Conservation (phyloP, 2,888 invertebrate genomes). For the Eumerus sabulonum region DNA sequence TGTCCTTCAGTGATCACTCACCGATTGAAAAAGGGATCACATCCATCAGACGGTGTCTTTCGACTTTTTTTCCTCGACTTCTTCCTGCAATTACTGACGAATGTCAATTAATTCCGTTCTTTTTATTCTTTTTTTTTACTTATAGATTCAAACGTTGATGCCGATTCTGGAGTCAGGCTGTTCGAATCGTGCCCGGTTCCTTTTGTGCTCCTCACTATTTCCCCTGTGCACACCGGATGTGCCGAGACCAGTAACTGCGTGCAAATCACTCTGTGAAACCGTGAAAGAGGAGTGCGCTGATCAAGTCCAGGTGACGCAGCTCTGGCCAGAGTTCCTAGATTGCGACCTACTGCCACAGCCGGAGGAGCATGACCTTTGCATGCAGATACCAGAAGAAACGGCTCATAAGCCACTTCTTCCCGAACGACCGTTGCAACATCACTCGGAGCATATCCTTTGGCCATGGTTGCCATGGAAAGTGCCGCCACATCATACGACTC, state of each 20-base stretch:
- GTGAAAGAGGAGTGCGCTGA: constrained; percentile 84
- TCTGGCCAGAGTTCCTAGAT: constrained; percentile 88
- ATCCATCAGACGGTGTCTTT: constrained; percentile 34
- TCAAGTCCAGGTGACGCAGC: constrained; percentile 83
- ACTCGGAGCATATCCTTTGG: constrained; percentile 73
- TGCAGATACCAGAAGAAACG: constrained; percentile 82
- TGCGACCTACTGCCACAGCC: constrained; percentile 90
- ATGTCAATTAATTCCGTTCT: constrained; percentile 50
- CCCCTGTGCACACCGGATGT: constrained; percentile 95
- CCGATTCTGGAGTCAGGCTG: constrained; percentile 89
- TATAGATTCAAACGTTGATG: constrained; percentile 86
- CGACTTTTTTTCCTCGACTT: not conserved
- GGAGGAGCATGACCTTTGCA: constrained; percentile 85
- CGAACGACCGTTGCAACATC: constrained; percentile 65
- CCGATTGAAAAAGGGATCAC: constrained; percentile 14
- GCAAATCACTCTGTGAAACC: constrained; percentile 90
- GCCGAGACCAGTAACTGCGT: constrained; percentile 90
- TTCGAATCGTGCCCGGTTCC: constrained; percentile 89
- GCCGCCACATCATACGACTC: constrained; percentile 70
- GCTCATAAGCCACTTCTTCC: constrained; percentile 51
- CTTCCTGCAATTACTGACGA: constrained; percentile 46
- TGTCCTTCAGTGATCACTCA: constrained; percentile 30
- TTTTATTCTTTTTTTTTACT: constrained; percentile 75
- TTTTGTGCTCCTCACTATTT: constrained; percentile 93
- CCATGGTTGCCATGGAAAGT: constrained; percentile 76